Evolutionary conservation across 2,113 vertebrate species (phyloP), one percentile per base, ranked within the genome.

Genomic region (Saguinus midas): DNA sequence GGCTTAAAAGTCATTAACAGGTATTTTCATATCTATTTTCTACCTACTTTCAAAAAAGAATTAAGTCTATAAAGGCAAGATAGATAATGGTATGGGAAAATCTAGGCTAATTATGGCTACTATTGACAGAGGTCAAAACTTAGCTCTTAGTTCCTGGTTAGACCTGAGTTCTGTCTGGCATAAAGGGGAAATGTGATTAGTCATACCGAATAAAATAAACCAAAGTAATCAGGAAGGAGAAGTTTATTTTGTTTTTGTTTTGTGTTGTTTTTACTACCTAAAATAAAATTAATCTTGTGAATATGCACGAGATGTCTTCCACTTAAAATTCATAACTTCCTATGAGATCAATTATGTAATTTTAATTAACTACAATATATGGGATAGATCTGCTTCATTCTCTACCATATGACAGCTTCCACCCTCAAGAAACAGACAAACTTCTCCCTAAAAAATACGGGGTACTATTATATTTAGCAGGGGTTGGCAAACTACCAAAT

Each of bases 1-100:
- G 29, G 35, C 40, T 92, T 37, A 76, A 96, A 94, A 87, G 27
- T 84, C 18, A 94, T 80, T 45, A 94, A 94, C 9, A 96, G 37
- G 70, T 58, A 96, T 90, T 84, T 90, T 52, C 43, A 45, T 37
- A 95, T 52, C 57, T 89, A 70, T 85, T 94, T 90, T 29, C 64
- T 11, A 92, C 21, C n/a, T n/a, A 85, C 45, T 96, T 96, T 89
- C 43, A 88, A 91, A 92, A 92, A 83, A 94, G 10, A 90, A 90
- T 87, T 45, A 95, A 95, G 37, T 93, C 48, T 40, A 35, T 66
- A 72, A 96, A 96, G 27, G 20, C 85, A 87, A 18, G 3, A 43
- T 45, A 87, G n/a, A 72, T 90, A 81, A 72, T 55, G 48, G 58
- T 76, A 81, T 11, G 78, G 32, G 68, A 93, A 96, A 90, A 81